Percentiles rank a stretch among this genome's conserved stretches.
phyloP scores from a whole-genome alignment of 2,797 vertebrate genomes.

The Malurus leucopterus region DNA sequence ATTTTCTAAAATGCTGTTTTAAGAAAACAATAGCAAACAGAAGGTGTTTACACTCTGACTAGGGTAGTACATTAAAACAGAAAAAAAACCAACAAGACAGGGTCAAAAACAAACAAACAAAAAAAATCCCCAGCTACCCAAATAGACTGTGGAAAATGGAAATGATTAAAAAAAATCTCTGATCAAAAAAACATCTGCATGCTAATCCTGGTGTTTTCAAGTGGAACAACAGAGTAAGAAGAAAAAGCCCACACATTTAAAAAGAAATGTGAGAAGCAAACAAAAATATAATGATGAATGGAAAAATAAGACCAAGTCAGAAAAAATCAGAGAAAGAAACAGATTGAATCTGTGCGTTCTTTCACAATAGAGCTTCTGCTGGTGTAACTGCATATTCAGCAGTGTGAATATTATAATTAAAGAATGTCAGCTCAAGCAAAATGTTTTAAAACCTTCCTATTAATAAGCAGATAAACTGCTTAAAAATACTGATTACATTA shows the following conservation, averaged over 20 bases:
- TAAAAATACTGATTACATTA: constrained; percentile 53
- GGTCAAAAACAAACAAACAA: constrained; percentile 32
- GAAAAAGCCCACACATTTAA: not conserved
- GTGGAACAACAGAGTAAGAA: constrained; percentile 44
- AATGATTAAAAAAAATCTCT: constrained; percentile 36
- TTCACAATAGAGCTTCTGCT: constrained; percentile 43
- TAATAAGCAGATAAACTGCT: constrained; percentile 56
- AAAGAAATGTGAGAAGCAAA: constrained; percentile 43
- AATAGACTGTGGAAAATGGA: constrained; percentile 31
- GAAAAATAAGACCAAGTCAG: constrained; percentile 38
- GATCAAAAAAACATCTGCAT: constrained; percentile 60
- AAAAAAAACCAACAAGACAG: not conserved
- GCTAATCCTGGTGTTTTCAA: constrained; percentile 63
- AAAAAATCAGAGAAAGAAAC: constrained; percentile 52
- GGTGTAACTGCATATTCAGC: constrained; percentile 49
- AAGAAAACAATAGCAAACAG: constrained; percentile 7
- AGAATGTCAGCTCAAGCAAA: constrained; percentile 53
- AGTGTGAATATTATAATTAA: constrained; percentile 56
- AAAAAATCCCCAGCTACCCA: constrained; percentile 6
- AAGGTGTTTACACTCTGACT: constrained; percentile 34
- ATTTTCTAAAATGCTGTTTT: not conserved
- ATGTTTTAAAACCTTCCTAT: constrained; percentile 52
- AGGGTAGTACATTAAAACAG: not conserved
- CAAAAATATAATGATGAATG: constrained; percentile 50
- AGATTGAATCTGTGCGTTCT: constrained; percentile 38